phyloP scores from a whole-genome alignment of 2,888 invertebrate genomes.

The Dioctria rufipes region DNA sequence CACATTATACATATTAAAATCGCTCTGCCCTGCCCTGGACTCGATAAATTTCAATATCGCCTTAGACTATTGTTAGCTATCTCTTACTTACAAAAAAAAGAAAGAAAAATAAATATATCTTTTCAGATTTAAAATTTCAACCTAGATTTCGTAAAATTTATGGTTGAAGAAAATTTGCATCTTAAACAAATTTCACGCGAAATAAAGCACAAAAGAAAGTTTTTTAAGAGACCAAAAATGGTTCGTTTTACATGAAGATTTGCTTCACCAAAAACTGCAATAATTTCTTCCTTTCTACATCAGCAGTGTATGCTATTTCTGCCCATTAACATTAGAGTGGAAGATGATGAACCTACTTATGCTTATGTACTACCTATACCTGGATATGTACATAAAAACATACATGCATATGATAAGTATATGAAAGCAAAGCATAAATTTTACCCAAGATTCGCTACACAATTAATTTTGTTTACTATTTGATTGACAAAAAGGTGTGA shows the following conservation, averaged over 20 bases:
- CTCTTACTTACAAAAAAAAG: too few relatives aligned
- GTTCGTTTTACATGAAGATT: constrained; percentile 31
- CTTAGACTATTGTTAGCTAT: too few relatives aligned
- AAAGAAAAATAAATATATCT: not conserved
- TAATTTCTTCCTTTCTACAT: not conserved
- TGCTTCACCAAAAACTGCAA: constrained; percentile 18
- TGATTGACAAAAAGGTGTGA: not conserved
- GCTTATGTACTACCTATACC: too few relatives aligned
- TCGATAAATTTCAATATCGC: too few relatives aligned
- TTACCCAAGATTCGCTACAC: not conserved
- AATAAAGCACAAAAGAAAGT: constrained; percentile 49
- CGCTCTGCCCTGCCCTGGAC: too few relatives aligned
- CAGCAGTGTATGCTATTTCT: too few relatives aligned
- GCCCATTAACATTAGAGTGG: too few relatives aligned
- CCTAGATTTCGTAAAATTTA: constrained; percentile 44
- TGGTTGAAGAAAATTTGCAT: constrained; percentile 30
- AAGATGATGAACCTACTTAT: too few relatives aligned
- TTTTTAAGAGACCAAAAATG: not conserved
- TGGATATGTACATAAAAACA: too few relatives aligned
- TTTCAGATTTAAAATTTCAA: not conserved
- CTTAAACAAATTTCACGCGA: constrained; percentile 43
- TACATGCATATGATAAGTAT: too few relatives aligned
- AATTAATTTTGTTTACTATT: not conserved
- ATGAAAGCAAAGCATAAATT: not conserved
- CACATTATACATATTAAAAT: too few relatives aligned